A percentile compares a stretch with the other conserved stretches of the same genome.
Evolutionary conservation across 2,113 vertebrate species (phyloP).

Genomic region (Astur gentilis): DNA sequence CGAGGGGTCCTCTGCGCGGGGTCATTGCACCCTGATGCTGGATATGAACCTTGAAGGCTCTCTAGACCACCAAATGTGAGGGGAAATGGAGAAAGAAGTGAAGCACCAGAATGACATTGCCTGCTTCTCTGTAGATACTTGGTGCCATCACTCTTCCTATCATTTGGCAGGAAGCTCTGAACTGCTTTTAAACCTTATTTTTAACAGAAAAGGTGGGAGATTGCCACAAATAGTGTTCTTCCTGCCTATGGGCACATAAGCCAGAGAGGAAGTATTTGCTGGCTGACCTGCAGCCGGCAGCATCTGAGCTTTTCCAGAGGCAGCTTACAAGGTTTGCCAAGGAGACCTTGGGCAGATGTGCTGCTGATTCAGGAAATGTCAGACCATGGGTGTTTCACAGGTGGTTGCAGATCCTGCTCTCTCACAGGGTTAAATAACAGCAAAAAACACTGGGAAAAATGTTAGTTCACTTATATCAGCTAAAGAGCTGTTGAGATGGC

Average conservation of each 20-base stretch:
- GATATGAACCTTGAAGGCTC: background rate
- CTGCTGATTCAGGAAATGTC: background rate
- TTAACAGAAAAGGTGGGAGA: background rate
- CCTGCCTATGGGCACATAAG: background rate
- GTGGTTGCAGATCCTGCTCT: background rate
- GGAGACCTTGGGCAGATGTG: background rate
- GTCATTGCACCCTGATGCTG: background rate
- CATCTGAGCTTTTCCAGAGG: background rate
- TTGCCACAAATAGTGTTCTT: background rate
- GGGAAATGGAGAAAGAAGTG: background rate
- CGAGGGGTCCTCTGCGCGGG: rapidly evolving
- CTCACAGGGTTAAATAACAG: background rate
- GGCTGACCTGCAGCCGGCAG: background rate
- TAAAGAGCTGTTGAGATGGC: background rate
- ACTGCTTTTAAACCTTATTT: background rate
- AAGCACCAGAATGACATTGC: background rate
- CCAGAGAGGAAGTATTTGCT: background rate
- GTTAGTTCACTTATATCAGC: background rate
- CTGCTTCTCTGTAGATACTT: background rate
- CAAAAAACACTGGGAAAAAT: background rate
- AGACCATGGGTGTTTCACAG: rapidly evolving
- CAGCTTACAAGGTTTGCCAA: background rate
- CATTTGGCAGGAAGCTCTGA: background rate
- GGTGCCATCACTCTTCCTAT: background rate
- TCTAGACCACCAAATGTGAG: background rate